Base-by-base conservation (phyloP, 2,888 invertebrate genomes). In the Eristalis arbustorum region DNA sequence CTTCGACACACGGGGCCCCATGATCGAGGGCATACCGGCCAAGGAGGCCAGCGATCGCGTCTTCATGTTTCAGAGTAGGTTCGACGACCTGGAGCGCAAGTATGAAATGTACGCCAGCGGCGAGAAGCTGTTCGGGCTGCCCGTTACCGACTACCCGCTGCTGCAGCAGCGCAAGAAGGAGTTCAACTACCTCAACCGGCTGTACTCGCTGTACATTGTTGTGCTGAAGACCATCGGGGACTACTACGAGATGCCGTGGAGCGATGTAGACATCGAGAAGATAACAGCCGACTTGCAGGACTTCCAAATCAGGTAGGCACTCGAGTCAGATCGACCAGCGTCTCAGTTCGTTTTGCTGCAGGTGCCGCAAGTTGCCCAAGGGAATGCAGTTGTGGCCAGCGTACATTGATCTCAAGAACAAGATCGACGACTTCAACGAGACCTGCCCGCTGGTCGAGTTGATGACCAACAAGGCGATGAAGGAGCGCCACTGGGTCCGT, bases 371-470 rank as follows among this genome's bases (percentile, higher is more conserved):
- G 91, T 93, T 98, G 68, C 98, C 98, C 0, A 96, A 95, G 91
- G 97, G 94, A 0, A 95, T 98, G 95, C 96, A 96, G 90, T 96
- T 96, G 73, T 98, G 98, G 98, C 97, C 97, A 0, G 98, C 98
- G 0, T 98, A 94, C 90, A 94, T 96, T 72, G 97, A 97, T 89
- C 92, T 98, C 79, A 98, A 97, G 91, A 95, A 95, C 88, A 98
- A 97, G 93, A 97, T 98, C 84, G 98, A 98, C 89, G 97, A 98
- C 91, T 98, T 98, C 91, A 97, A 96, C 91, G 96, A 98, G 91
- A 96, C 96, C 10, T 97, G 97, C 90, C 98, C 98, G 0, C 91
- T 98, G 40, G 92, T 98, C 34, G 97, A 98, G 91, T 90, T 98
- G 88, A 98, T 98, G 98, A 96, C 97, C 3, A 96, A 97, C 90